Percentiles rank a stretch among this genome's conserved stretches.
Evolutionary conservation across 2,797 vertebrate genomes (phyloP).

Genomic region (Thalassophryne amazonica): DNA sequence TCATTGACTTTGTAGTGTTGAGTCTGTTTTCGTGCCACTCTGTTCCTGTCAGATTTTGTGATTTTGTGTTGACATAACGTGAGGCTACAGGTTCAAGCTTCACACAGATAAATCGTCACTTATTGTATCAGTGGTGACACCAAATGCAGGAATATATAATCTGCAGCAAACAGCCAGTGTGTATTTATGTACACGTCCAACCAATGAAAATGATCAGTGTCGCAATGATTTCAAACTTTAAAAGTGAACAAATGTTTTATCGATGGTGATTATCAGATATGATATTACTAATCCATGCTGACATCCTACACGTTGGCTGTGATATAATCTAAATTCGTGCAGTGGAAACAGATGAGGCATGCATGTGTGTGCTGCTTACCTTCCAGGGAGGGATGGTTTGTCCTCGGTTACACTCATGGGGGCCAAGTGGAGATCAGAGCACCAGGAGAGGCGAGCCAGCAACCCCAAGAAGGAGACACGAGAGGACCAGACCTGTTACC

Average conservation of each 20-base stretch:
- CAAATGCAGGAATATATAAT: background rate
- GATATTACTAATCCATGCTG: slow-evolving; percentile 24
- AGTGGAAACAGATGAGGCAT: slow-evolving; percentile 3
- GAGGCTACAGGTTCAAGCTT: background rate
- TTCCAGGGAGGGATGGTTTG: slow-evolving; percentile 52
- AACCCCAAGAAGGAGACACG: slow-evolving; percentile 7
- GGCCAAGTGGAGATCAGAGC: slow-evolving; percentile 48
- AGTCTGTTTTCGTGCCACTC: no score
- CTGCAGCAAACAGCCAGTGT: background rate
- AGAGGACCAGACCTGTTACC: background rate
- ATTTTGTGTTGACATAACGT: background rate
- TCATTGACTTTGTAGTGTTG: slow-evolving; percentile 27
- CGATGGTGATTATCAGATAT: slow-evolving; percentile 11
- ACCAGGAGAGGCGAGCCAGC: slow-evolving; percentile 38
- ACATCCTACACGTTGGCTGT: slow-evolving; percentile 19
- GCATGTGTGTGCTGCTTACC: slow-evolving; percentile 48
- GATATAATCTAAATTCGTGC: no score
- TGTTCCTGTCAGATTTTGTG: slow-evolving; percentile 25
- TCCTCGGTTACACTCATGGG: slow-evolving; percentile 69
- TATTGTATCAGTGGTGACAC: slow-evolving; percentile 4
- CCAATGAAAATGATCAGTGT: background rate
- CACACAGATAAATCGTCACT: slow-evolving; percentile 1
- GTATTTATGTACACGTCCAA: no score
- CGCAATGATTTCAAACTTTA: background rate
- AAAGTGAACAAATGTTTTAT: slow-evolving; percentile 6